These are phyloP conservation scores for Stegana nigrithorax DNA, from an alignment of 2,888 invertebrate genomes.

Conservation along the genomic window DNA sequence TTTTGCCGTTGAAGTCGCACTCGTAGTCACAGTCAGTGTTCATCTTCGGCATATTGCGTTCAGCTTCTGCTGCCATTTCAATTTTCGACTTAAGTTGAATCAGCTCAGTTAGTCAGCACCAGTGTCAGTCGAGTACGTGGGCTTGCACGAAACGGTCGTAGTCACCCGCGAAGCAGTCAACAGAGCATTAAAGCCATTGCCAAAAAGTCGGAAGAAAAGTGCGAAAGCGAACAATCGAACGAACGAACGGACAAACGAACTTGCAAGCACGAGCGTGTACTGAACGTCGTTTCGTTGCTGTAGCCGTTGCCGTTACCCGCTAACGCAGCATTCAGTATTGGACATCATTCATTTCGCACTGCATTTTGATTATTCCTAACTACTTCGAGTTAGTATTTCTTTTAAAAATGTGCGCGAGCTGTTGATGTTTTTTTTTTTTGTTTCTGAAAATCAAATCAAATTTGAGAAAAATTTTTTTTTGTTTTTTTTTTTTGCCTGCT, in stretches of 20 bases:
- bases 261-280: no score
- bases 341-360: constrained; percentile 1
- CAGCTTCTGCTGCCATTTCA: neutral
- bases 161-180: constrained; percentile 8
- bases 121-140: constrained; percentile 31
- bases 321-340: neutral
- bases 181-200: neutral
- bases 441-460: neutral
- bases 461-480: neutral
- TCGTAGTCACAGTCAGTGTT: constrained; percentile 9
- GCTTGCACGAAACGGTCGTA: constrained; percentile 28
- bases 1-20: constrained; percentile 7
- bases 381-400: neutral
- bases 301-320: neutral
- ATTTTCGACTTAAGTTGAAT: neutral
- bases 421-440: neutral
- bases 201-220: neutral
- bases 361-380: neutral
- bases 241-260: no score
- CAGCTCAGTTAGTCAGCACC: neutral
- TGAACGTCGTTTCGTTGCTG: neutral
- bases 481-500: constrained; percentile 1
- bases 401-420: neutral
- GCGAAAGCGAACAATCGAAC: no score
- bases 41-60: constrained; percentile 1